Conservation (phyloP, 2,888 invertebrate genomes). For the Metallyticus violacea region DNA sequence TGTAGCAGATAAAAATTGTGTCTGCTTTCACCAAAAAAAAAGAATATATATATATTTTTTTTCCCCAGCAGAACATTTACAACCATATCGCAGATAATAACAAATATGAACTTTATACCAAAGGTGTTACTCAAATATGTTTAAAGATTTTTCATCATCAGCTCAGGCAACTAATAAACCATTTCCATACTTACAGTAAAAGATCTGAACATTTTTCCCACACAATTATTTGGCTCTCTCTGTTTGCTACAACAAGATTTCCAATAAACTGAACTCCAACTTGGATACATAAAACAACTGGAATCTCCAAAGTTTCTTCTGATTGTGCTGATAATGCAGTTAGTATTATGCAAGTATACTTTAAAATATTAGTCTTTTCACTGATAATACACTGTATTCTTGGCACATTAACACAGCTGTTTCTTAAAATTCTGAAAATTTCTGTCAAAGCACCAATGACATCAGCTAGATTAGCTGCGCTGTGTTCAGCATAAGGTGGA, state of each 20-base stretch:
- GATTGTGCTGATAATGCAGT: conserved; percentile 51
- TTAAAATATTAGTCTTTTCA: conserved; percentile 52
- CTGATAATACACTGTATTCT: conserved; percentile 56
- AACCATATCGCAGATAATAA: conserved; percentile 2
- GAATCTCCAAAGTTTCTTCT: conserved; percentile 47
- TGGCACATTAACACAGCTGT: conserved; percentile 54
- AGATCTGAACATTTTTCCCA: conserved; percentile 54
- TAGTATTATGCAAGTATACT: conserved; percentile 52
- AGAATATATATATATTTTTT: too few species aligned
- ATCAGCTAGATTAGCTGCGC: neutral
- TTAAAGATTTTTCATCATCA: neutral
- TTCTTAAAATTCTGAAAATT: conserved; percentile 53
- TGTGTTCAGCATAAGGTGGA: neutral
- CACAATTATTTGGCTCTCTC: conserved; percentile 53
- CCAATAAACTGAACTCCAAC: conserved; percentile 57
- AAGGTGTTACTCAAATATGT: too few species aligned
- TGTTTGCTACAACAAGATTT: conserved; percentile 57
- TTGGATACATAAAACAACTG: conserved; percentile 51
- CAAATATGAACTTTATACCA: too few species aligned
- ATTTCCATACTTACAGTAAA: conserved; percentile 52
- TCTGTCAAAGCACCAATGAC: conserved; percentile 42
- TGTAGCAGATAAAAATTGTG: too few species aligned
- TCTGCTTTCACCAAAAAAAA: too few species aligned
- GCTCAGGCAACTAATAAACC: conserved; percentile 41
- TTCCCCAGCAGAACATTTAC: too few species aligned